These are phyloP conservation scores for Verasper variegatus DNA, from an alignment of 2,113 vertebrate species.

Conservation along the genomic window DNA sequence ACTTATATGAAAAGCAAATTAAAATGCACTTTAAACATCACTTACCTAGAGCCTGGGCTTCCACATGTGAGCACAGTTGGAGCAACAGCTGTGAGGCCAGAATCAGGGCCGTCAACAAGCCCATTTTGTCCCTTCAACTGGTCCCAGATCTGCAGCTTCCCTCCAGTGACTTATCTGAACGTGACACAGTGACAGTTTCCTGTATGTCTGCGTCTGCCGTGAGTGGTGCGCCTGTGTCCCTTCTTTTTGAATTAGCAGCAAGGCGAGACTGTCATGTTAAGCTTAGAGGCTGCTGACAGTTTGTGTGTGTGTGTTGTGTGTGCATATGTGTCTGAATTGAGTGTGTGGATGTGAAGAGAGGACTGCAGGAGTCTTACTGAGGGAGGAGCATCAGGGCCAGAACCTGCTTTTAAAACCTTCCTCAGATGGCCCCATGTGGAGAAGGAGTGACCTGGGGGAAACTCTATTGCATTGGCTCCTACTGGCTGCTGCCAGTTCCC, in stretches of 20 bases:
- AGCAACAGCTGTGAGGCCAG: conserved; percentile 83
- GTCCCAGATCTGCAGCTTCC: conserved; percentile 51
- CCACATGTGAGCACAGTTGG: conserved; percentile 73
- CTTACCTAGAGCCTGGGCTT: conserved; percentile 79
- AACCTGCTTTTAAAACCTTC: conserved; percentile 74
- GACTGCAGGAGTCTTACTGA: conserved; percentile 52
- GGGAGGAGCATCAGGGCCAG: conserved; percentile 70
- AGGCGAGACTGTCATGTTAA: conserved; percentile 53
- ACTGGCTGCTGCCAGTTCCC: conserved; percentile 47
- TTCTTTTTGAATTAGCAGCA: conserved; percentile 51
- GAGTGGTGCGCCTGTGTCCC: conserved; percentile 20
- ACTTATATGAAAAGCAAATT: background rate
- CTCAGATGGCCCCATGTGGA: conserved; percentile 73
- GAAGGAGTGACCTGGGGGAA: conserved; percentile 75
- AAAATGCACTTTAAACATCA: conserved; percentile 28
- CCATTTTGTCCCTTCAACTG: conserved; percentile 71
- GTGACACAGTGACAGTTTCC: conserved; percentile 33
- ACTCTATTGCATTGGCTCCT: conserved; percentile 55
- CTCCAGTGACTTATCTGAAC: conserved; percentile 14
- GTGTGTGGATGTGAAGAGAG: conserved; percentile 39
- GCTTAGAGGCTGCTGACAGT: conserved; percentile 44
- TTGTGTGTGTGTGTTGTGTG: conserved; percentile 39
- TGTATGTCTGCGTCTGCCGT: conserved; percentile 15
- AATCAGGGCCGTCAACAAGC: conserved; percentile 65
- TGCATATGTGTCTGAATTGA: conserved; percentile 29